These are phyloP conservation scores for Girardinus metallicus DNA, from an alignment of 2,797 vertebrate species.

Conservation along the genomic window DNA sequence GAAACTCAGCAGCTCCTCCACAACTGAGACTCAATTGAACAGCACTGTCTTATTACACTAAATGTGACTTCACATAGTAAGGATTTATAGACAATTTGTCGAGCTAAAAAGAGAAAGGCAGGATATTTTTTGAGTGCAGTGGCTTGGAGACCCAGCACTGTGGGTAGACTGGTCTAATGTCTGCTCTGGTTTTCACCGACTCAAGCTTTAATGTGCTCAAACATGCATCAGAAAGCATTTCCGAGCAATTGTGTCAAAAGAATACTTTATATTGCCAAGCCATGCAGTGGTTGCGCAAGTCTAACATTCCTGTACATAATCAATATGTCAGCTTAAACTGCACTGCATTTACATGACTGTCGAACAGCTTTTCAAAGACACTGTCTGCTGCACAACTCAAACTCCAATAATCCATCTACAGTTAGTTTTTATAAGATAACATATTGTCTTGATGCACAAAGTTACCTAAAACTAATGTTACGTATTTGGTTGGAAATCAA, in stretches of 20 bases:
- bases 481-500: not conserved
- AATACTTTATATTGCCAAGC: not conserved
- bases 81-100: not conserved
- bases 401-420: not conserved
- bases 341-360: not conserved
- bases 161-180: not conserved
- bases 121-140: not conserved
- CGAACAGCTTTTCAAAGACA: not conserved
- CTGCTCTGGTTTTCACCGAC: not conserved
- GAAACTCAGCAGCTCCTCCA: not conserved
- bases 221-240: not conserved
- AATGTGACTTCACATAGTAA: not conserved
- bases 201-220: not conserved
- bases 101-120: not conserved
- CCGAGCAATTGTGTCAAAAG: not conserved
- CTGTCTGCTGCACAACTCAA: not conserved
- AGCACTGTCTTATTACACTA: not conserved
- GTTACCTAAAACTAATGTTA: not conserved
- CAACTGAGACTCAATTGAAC: not conserved
- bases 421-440: not conserved
- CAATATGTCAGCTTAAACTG: not conserved
- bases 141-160: not conserved
- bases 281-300: not conserved
- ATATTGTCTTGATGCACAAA: not conserved
- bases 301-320: not conserved